Evolutionary conservation across 2,113 vertebrate genomes (phyloP), one percentile per base, ranked within the genome.

Genomic region (Mellivora capensis): DNA sequence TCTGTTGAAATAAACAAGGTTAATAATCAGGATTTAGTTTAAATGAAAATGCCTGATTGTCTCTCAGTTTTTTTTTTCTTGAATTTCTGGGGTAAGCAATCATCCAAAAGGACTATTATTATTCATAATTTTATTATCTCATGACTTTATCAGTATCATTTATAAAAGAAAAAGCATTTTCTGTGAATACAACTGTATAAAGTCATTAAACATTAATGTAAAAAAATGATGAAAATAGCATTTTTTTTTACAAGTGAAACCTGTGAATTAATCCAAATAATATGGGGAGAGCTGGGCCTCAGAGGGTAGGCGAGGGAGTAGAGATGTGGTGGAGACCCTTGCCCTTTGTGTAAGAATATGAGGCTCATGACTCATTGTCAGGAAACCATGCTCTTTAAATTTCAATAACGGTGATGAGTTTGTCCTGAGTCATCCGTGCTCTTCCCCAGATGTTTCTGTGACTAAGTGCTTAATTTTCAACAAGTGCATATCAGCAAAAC

Each of bases 391-490:
- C 67, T 92, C 84, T 95, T 85, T 79, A 74, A 92, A 90, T 96
- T 94, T 95, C 90, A 76, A 25, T 95, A 92, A 92, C 15, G 80
- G 84, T 92, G 71, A 96, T 97, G 96, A 92, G 71, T 52, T 95
- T 97, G 84, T 84, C 52, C 93, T 97, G 96, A 98, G 86, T 97
- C 97, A 97, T 86, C 86, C 52, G 34, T 39, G 67, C 2, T 90
- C 72, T 96, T 96, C 49, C 79, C 96, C 97, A 95, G 97, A 97
- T 96, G 96, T 96, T 97, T 97, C 83, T 95, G 90, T 97, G 95
- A 98, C 90, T 97, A 95, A 98, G 87, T 0, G 6, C 59, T 97
- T 95, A 88, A 87, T 97, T 97, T 85, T 76, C 90, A 96, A 84
- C 67, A 90, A 88, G 83, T 79, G 62, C 77, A 39, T 92, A 85